Evolutionary conservation across 2,797 vertebrate genomes (phyloP).

Genomic region (Aldrovandia affinis): DNA sequence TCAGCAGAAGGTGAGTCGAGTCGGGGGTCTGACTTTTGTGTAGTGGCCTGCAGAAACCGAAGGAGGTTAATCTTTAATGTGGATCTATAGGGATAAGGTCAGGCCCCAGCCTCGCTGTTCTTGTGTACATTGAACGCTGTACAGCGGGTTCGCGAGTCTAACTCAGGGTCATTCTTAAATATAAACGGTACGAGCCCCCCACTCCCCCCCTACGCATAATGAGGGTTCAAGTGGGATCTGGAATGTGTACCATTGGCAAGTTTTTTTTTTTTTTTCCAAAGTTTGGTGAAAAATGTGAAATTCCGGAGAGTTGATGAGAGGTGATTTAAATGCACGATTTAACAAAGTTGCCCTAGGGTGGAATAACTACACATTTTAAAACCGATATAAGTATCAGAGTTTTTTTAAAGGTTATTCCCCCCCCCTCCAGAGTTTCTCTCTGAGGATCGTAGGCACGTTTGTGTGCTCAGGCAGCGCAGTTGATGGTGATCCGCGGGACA

Average conservation of each 20-base stretch:
- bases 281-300: too few species aligned
- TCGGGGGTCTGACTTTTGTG: background rate
- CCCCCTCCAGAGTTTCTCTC: background rate
- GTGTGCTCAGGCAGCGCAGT: background rate
- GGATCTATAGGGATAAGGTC: conserved; percentile 11
- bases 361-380: background rate
- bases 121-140: conserved; percentile 6
- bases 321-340: background rate
- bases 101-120: background rate
- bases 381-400: background rate
- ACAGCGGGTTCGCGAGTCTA: background rate
- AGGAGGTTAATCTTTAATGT: conserved; percentile 20
- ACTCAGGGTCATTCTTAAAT: background rate
- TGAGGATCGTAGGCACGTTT: background rate
- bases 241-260: background rate
- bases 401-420: background rate
- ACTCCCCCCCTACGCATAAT: background rate
- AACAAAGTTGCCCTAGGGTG: background rate
- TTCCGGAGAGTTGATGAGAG: too few species aligned
- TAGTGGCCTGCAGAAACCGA: background rate
- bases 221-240: background rate
- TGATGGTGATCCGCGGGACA: background rate
- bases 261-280: background rate
- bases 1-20: background rate
- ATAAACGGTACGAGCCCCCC: background rate